Conservation (phyloP, 1,140 invertebrate species). For the Drosophila quadrilineata region DNA sequence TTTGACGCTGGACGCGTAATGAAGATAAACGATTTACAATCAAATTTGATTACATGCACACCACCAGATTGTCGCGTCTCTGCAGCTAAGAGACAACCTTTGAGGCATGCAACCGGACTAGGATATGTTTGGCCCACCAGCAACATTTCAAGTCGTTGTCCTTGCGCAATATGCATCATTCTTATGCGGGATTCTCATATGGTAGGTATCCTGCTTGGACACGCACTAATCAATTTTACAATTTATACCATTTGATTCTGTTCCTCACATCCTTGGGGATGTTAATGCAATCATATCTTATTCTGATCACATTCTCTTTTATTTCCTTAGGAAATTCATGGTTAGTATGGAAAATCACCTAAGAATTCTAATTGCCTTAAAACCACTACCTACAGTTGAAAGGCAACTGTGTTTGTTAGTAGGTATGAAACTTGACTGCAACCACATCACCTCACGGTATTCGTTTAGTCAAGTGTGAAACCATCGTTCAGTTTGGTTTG, state of each 20-base stretch:
- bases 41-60: slow-evolving; percentile 65
- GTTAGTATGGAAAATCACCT: too few species aligned
- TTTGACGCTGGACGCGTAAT: slow-evolving; percentile 70
- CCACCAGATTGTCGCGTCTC: slow-evolving; percentile 27
- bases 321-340: too few species aligned
- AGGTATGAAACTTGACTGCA: neutral
- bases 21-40: slow-evolving; percentile 77
- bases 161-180: slow-evolving; percentile 7
- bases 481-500: too few species aligned
- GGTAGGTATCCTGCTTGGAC: neutral
- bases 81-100: neutral
- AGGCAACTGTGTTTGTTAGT: neutral
- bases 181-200: slow-evolving; percentile 7
- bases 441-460: too few species aligned
- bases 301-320: too few species aligned
- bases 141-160: slow-evolving; percentile 15
- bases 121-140: slow-evolving; percentile 57
- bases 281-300: too few species aligned
- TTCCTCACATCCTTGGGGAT: too few species aligned
- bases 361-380: neutral
- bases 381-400: neutral
- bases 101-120: slow-evolving; percentile 33
- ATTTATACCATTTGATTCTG: too few species aligned
- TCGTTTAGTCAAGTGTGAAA: too few species aligned
- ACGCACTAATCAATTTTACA: slow-evolving; percentile 3